Conservation (phyloP, 1,140 invertebrate genomes). For the Penaeus indicus region DNA sequence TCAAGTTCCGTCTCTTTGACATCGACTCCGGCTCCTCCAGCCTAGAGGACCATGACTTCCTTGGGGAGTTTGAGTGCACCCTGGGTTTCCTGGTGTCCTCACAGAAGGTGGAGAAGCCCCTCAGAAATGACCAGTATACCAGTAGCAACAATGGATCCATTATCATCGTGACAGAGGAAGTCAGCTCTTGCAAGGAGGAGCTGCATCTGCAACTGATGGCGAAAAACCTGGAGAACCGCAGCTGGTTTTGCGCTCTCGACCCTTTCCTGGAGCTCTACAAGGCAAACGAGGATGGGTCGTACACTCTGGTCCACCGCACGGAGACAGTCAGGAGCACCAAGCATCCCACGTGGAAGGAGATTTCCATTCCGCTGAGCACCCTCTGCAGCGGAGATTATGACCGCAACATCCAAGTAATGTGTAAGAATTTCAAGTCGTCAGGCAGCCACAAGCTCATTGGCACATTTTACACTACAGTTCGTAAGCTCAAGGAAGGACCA, state of each 20-base stretch:
- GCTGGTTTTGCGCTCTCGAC: slow-evolving; percentile 75
- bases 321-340: slow-evolving; percentile 74
- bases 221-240: slow-evolving; percentile 71
- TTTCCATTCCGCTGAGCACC: slow-evolving; percentile 73
- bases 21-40: slow-evolving; percentile 73
- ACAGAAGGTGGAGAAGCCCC: slow-evolving; percentile 68
- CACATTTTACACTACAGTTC: slow-evolving; percentile 69
- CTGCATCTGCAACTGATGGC: slow-evolving; percentile 71
- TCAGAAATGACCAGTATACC: slow-evolving; percentile 67
- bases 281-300: slow-evolving; percentile 71
- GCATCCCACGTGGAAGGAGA: slow-evolving; percentile 75
- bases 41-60: slow-evolving; percentile 75
- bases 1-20: slow-evolving; percentile 75
- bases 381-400: slow-evolving; percentile 78
- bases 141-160: slow-evolving; percentile 69
- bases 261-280: slow-evolving; percentile 75
- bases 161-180: slow-evolving; percentile 74
- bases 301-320: slow-evolving; percentile 72
- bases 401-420: slow-evolving; percentile 71
- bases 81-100: slow-evolving; percentile 73
- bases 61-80: slow-evolving; percentile 74
- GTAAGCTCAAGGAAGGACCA: slow-evolving; percentile 68
- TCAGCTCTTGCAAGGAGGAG: slow-evolving; percentile 74
- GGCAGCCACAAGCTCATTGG: slow-evolving; percentile 74
- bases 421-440: slow-evolving; percentile 70